Base-by-base conservation (phyloP, 1,140 invertebrate species). In the Caenorhabditis briggsae region DNA sequence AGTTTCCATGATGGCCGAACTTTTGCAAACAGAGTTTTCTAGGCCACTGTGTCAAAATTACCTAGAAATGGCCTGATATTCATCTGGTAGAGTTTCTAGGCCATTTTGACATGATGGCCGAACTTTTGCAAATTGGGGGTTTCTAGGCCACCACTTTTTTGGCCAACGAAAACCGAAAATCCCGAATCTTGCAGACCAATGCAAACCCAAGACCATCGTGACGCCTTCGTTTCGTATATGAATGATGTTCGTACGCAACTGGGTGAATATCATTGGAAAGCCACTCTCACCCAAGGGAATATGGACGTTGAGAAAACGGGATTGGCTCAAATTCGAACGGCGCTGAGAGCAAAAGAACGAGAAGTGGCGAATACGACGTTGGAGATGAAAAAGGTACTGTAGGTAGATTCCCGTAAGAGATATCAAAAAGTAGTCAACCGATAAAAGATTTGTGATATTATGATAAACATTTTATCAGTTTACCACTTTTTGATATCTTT, bases 191-290 rank as follows among this genome's bases (percentile, higher is more conserved):
- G 2, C 46, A 78, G 70, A 50, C 70, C 70, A 43, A n/a, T 46
- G 8, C 33, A 33, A 33, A 43, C 70, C 2, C 70, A 78, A 53
- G 70, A 78, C 23, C 50, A 78, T 11, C 70, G 70, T 78, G 70
- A 78, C n/a, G 70, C 70, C 2, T 78, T 78, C 33, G 70, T 78
- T 11, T 43, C 70, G 46, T 78, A 78, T n/a, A 78, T 78, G 70
- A 78, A 78, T n/a, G 70, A 78, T 14, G 70, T 78, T 3, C 43
- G 70, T 1, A 78, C 12, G 23, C 70, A 78, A 78, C 46, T 78
- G 0, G 70, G 18, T 9, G 70, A 78, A 53, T 78, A 78, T 78
- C 70, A 78, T 11, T 78, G 70, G 70, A 78, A 78, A 53, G 70
- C 70, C 0, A 78, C 50, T 12, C 7, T 78, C 8, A 78, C 70